Conservation (phyloP, 2,797 vertebrate genomes). For the Staurois parvus region DNA sequence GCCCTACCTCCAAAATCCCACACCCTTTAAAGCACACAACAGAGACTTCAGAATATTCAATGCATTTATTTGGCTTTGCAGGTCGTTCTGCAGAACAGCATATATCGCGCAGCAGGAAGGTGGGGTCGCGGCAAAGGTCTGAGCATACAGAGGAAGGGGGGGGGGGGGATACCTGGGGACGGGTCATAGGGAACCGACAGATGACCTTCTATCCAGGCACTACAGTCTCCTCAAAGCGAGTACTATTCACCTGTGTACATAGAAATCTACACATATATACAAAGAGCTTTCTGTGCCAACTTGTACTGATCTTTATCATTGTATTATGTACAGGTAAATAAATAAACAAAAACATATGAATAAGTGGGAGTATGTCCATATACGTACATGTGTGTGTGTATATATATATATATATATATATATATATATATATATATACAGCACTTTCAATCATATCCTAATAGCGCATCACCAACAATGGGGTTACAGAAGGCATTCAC, state of each 20-base stretch:
- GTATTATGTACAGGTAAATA: constrained; percentile 38
- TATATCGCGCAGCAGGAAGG: constrained; percentile 61
- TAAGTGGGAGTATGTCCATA: neutral
- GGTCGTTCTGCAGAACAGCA: constrained; percentile 50
- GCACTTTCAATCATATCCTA: neutral
- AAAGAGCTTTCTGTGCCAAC: constrained; percentile 20
- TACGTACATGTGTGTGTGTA: too few relatives aligned
- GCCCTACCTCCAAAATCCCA: neutral
- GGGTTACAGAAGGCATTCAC: neutral
- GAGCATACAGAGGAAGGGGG: neutral
- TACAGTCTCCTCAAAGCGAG: constrained; percentile 8
- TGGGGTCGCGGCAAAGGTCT: neutral
- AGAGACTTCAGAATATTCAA: constrained; percentile 43
- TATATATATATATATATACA: neutral
- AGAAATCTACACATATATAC: constrained; percentile 35
- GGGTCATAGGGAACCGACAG: constrained; percentile 3
- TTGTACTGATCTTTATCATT: constrained; percentile 4
- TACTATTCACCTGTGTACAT: constrained; percentile 40
- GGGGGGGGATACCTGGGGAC: neutral
- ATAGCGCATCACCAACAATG: neutral
- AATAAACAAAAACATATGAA: neutral
- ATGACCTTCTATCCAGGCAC: constrained; percentile 36
- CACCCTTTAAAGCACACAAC: neutral
- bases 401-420: neutral
- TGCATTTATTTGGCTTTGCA: constrained; percentile 60